Evolutionary conservation across 2,797 vertebrate species (phyloP).

Genomic region (Myripristis jacobus): DNA sequence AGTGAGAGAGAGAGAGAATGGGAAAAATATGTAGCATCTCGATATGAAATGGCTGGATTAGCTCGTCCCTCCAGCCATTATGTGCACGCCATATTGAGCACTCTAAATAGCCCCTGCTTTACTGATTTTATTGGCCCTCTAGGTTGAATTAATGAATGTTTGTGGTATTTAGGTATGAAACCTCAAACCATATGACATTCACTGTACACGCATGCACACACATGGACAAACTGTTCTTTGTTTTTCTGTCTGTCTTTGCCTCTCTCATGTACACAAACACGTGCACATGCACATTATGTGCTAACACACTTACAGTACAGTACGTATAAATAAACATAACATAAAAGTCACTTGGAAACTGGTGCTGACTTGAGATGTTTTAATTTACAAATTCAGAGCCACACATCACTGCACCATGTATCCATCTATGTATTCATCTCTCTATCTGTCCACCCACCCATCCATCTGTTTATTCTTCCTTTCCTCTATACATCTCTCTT

Average conservation of each 20-base stretch:
- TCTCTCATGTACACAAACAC: too few relatives aligned
- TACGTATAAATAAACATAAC: constrained; percentile 1
- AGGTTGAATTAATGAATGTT: constrained; percentile 48
- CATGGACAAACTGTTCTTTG: background rate
- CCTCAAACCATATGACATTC: constrained; percentile 25
- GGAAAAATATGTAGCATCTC: constrained; percentile 17
- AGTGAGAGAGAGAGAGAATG: constrained; percentile 5
- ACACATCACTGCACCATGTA: background rate
- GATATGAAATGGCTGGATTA: constrained; percentile 30
- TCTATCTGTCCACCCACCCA: background rate
- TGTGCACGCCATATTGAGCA: constrained; percentile 27
- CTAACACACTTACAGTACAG: too few relatives aligned
- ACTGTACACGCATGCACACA: background rate
- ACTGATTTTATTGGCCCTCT: constrained; percentile 10
- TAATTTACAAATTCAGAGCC: background rate
- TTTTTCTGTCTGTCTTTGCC: too few relatives aligned
- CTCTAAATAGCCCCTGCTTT: constrained; percentile 19
- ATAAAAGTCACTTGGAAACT: background rate
- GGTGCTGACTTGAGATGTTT: background rate
- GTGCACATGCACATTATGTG: background rate
- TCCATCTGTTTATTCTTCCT: background rate
- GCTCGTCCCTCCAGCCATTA: constrained; percentile 17
- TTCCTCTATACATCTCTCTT: background rate
- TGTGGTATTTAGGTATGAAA: constrained; percentile 45
- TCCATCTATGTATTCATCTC: background rate